phyloP scores from a whole-genome alignment of 2,888 invertebrate species.

The Archips xylosteana region DNA sequence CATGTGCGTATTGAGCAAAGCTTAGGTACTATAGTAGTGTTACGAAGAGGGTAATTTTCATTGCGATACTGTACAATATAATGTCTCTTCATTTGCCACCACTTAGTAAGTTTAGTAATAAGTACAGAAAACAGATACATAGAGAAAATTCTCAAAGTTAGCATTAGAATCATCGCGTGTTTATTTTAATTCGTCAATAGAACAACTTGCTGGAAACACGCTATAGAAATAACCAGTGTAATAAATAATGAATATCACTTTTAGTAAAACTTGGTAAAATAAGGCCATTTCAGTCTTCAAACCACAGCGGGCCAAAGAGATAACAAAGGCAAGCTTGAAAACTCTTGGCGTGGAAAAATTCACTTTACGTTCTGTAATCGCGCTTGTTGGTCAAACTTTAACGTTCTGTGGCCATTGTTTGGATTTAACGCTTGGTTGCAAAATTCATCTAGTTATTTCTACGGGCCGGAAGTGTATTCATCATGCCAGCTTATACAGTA shows the following conservation, averaged over 20 bases:
- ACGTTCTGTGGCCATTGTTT: neutral
- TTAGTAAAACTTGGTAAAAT: neutral
- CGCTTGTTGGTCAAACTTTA: constrained; percentile 10
- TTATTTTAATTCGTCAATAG: neutral
- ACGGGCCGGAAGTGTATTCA: neutral
- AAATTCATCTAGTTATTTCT: neutral
- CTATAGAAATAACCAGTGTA: neutral
- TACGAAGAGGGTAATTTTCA: no score
- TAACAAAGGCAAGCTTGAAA: constrained; percentile 20
- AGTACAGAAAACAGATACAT: no score
- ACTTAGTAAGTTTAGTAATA: no score
- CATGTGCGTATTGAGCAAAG: no score
- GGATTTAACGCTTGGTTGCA: neutral
- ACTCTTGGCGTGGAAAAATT: constrained; percentile 29
- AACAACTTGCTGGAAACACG: neutral
- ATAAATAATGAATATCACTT: neutral
- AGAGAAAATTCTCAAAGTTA: no score
- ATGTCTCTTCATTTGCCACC: no score
- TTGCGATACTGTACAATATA: no score
- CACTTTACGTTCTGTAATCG: constrained; percentile 18
- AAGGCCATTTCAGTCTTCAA: neutral
- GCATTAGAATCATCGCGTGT: neutral
- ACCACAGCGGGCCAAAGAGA: neutral
- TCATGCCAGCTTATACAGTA: no score
- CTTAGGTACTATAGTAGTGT: no score